A percentile compares a stretch with the other conserved stretches of the same genome.
These are phyloP conservation scores for Lasioglossum oenotherae DNA, from an alignment of 2,888 invertebrate genomes.

Conservation along the genomic window DNA sequence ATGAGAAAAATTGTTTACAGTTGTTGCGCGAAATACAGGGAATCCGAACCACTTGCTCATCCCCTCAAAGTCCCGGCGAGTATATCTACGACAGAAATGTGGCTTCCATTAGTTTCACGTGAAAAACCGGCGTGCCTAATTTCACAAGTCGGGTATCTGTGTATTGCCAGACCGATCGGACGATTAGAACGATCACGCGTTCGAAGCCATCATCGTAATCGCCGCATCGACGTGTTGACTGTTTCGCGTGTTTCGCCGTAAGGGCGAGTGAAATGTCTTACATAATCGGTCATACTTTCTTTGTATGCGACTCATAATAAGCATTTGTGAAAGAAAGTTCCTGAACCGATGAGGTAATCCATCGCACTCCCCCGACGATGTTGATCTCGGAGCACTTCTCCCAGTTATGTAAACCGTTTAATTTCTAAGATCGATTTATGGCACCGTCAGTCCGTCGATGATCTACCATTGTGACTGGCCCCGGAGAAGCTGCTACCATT, in stretches of 20 bases:
- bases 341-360: constrained; percentile 56
- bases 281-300: constrained; percentile 58
- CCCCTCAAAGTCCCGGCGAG: background rate
- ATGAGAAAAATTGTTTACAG: background rate
- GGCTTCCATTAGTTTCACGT: background rate
- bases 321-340: constrained; percentile 54
- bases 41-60: background rate
- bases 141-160: background rate
- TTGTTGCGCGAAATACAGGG: background rate
- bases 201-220: constrained; percentile 11
- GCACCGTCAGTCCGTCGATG: background rate
- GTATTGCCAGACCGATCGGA: background rate
- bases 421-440: constrained; percentile 51
- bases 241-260: constrained; percentile 30
- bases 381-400: constrained; percentile 24
- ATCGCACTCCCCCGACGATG: constrained; percentile 51
- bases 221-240: constrained; percentile 2
- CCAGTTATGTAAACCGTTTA: constrained; percentile 50
- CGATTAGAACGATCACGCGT: background rate
- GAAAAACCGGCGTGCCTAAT: background rate
- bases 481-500: background rate
- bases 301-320: constrained; percentile 45
- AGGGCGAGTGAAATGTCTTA: constrained; percentile 54
- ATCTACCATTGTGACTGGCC: background rate
- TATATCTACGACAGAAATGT: background rate